phyloP scores from a whole-genome alignment of 1,140 invertebrate species.

The Pseudobourletiella spinata region DNA sequence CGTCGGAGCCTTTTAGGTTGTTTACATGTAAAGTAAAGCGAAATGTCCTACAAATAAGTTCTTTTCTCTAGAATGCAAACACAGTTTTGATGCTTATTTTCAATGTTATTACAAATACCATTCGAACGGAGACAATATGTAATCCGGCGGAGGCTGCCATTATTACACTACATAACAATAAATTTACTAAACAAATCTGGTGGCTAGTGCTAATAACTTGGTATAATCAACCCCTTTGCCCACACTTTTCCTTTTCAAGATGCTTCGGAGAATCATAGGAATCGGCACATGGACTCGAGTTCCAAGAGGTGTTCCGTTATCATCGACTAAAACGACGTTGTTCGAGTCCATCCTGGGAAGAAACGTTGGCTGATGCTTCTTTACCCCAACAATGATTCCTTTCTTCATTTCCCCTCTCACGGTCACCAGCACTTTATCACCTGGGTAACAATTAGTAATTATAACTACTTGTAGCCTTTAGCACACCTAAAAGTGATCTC shows the following conservation, averaged over 20 bases:
- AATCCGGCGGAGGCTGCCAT: too few relatives aligned
- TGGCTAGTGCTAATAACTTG: slow-evolving; percentile 86
- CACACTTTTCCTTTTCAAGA: slow-evolving; percentile 69
- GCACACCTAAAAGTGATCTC: too few relatives aligned
- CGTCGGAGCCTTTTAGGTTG: background rate
- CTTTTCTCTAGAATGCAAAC: background rate
- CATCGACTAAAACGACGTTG: slow-evolving; percentile 92
- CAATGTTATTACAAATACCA: background rate
- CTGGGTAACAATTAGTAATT: slow-evolving; percentile 42
- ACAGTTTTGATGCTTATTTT: background rate
- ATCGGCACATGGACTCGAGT: slow-evolving; percentile 91
- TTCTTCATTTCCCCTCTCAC: slow-evolving; percentile 96
- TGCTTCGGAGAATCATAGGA: slow-evolving; percentile 79
- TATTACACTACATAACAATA: background rate
- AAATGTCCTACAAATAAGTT: background rate
- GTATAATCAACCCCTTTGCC: slow-evolving; percentile 86
- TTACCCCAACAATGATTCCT: slow-evolving; percentile 86
- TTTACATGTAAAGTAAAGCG: background rate
- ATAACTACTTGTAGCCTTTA: background rate
- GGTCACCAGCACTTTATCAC: slow-evolving; percentile 86
- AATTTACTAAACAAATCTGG: slow-evolving; percentile 67
- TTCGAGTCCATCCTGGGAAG: slow-evolving; percentile 93
- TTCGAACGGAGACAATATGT: too few relatives aligned
- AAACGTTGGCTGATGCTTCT: slow-evolving; percentile 69
- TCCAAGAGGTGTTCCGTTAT: slow-evolving; percentile 79